Base-by-base conservation (phyloP, 2,113 vertebrate species). In the Hypocryptadius cinnamomeus region DNA sequence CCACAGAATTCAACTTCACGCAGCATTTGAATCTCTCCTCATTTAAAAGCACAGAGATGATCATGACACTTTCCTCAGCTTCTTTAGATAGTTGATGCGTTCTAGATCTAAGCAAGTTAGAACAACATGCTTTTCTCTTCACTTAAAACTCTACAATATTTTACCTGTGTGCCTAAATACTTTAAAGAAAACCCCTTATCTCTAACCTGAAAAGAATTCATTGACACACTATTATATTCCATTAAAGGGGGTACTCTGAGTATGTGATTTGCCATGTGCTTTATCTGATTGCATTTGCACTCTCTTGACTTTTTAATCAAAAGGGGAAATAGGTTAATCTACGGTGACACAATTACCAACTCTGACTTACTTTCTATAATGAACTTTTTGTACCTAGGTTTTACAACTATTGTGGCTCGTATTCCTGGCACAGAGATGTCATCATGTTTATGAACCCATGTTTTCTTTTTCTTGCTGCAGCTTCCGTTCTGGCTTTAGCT, bases 401-500 rank as follows among this genome's bases (percentile, higher is more conserved):
- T 88, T 83, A 94, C 63, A 70, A 33, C 23, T 69, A 25, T 42
- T 44, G 42, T 92, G 86, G 94, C 60, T 96, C 89, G 94, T 33
- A 72, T 91, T 95, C 84, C 87, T 60, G 86, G 66, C 28, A 79
- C 24, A 73, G 63, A 73, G 42, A 70, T 79, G 63, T 73, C 92
- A 88, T 86, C 44, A 54, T 35, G 10, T 79, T 88, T 90, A 72
- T 61, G 61, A 91, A 82, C 84, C 47, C 8, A 7, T 68, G 57
- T 85, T 87, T 83, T 89, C n/a, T 57, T 93, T 80, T 79, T 92
- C 82, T 89, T 95, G 51, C 89, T 72, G 56, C 57, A 68, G 1
- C 78, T 96, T 97, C 93, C 72, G 5, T 72, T 95, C 68, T 81
- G 71, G 35, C 77, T 89, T 70, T 76, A 94, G 65, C 70, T 20